Evolutionary conservation across 2,888 invertebrate species (phyloP).

Genomic region (Coelopa pilipes): DNA sequence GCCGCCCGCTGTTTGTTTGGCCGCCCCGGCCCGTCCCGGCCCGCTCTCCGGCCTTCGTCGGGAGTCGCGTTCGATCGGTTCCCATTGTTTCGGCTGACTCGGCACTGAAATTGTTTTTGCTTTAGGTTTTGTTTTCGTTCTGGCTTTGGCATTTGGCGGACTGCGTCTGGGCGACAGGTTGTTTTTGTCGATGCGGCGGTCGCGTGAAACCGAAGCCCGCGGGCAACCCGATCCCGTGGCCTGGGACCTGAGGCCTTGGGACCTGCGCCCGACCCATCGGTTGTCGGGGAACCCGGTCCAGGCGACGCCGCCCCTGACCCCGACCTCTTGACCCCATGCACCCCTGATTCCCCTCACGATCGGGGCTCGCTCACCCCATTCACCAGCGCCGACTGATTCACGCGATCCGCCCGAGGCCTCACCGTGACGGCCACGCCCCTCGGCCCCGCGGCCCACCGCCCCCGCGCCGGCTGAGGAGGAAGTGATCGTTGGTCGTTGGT

Average conservation of each 20-base stretch:
- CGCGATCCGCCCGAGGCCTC: neutral
- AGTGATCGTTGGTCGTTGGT: slow-evolving; percentile 30
- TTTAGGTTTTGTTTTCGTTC: slow-evolving; percentile 9
- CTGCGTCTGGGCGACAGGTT: too few relatives aligned
- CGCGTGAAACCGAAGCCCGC: too few relatives aligned
- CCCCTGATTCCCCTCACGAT: too few relatives aligned
- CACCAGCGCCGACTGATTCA: slow-evolving; percentile 54
- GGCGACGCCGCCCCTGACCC: neutral
- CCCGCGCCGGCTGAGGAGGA: slow-evolving; percentile 40
- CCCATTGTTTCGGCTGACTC: slow-evolving; percentile 31
- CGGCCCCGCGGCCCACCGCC: neutral
- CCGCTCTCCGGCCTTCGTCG: too few relatives aligned
- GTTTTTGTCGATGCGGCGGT: neutral
- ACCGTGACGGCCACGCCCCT: neutral
- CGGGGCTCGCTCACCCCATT: slow-evolving; percentile 48
- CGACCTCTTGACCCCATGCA: too few relatives aligned
- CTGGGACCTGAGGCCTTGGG: neutral
- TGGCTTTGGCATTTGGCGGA: neutral
- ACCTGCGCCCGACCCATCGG: slow-evolving; percentile 28
- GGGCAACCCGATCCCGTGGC: slow-evolving; percentile 4
- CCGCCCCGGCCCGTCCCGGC: too few relatives aligned
- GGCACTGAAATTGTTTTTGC: neutral
- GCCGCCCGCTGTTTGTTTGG: too few relatives aligned
- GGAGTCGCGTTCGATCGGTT: neutral
- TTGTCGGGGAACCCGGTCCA: slow-evolving; percentile 38